Percentiles rank a stretch among this genome's conserved stretches.
Evolutionary conservation across 2,797 vertebrate genomes (phyloP).

Genomic region (Avahi laniger): DNA sequence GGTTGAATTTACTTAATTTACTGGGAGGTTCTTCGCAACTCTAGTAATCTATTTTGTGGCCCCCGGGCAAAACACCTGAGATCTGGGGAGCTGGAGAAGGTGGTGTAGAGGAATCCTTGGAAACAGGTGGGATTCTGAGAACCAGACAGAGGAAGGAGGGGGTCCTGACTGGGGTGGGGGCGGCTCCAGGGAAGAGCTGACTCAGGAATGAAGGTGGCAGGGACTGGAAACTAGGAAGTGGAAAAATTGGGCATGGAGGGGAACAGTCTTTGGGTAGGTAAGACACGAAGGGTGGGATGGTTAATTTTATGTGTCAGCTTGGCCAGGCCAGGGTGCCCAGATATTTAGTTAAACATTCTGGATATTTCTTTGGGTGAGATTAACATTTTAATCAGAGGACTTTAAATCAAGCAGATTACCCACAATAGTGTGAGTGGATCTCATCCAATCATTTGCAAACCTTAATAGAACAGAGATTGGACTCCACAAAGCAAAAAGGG

Average conservation of each 20-base stretch:
- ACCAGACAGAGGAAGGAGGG: background rate
- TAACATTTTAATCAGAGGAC: background rate
- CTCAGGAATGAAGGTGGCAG: background rate
- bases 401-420: background rate
- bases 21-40: background rate
- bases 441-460: background rate
- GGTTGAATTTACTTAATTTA: background rate
- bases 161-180: background rate
- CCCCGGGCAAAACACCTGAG: background rate
- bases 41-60: background rate
- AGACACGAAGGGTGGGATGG: background rate
- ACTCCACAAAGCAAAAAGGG: background rate
- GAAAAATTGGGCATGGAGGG: background rate
- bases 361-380: background rate
- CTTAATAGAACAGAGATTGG: background rate
- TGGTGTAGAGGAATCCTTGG: background rate
- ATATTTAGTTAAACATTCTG: background rate
- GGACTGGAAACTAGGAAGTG: background rate
- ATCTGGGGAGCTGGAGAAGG: background rate
- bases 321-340: background rate
- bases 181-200: background rate
- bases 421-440: background rate
- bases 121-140: background rate
- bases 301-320: background rate
- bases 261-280: background rate